Conservation (phyloP, 1,140 invertebrate species). For the Philopotamus ludificatus region DNA sequence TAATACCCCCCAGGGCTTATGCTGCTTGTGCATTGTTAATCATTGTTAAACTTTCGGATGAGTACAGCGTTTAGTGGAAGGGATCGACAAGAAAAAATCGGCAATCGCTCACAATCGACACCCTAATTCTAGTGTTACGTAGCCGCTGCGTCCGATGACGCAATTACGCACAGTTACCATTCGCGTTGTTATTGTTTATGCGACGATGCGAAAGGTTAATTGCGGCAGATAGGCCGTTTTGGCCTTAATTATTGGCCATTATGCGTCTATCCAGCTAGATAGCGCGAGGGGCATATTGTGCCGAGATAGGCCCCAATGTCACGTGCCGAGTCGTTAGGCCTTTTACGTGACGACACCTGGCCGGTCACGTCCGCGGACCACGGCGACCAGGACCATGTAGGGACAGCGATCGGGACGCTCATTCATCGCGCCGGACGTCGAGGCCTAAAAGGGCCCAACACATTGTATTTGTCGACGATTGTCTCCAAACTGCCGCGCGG, state of each 20-base stretch:
- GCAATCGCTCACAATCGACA: too few relatives aligned
- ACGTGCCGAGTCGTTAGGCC: background rate
- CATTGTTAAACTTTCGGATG: slow-evolving; percentile 11
- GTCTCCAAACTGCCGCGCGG: background rate
- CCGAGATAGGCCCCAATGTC: background rate
- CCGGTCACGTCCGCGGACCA: background rate
- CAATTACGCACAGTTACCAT: too few relatives aligned
- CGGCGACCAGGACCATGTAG: background rate
- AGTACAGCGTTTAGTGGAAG: background rate
- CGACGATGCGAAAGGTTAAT: too few relatives aligned
- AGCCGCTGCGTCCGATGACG: too few relatives aligned
- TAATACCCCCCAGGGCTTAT: slow-evolving; percentile 37
- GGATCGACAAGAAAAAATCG: too few relatives aligned
- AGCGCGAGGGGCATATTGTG: too few relatives aligned
- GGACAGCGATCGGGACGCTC: background rate
- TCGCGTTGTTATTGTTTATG: too few relatives aligned
- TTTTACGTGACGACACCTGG: background rate
- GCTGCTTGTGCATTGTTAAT: slow-evolving; percentile 1
- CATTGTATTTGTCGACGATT: background rate
- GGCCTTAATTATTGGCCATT: too few relatives aligned
- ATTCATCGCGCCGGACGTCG: background rate
- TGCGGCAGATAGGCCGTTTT: too few relatives aligned
- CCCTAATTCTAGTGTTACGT: too few relatives aligned
- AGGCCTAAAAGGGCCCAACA: background rate
- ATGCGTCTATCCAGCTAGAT: too few relatives aligned